These are phyloP conservation scores for Zalophus californianus DNA, from an alignment of 2,797 vertebrate genomes.

Conservation along the genomic window DNA sequence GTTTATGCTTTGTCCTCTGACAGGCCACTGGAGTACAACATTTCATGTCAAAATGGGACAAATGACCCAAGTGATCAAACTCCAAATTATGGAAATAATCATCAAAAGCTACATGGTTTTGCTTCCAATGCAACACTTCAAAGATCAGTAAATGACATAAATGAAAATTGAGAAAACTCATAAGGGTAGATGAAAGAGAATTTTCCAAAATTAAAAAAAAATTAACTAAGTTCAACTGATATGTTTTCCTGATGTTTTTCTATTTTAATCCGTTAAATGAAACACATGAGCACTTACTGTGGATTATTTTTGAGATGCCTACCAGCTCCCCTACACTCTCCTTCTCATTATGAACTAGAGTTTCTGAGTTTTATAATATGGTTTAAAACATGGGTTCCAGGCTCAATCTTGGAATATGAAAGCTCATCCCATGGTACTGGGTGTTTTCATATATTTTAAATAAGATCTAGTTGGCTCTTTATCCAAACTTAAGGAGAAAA, in stretches of 20 bases:
- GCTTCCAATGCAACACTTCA: constrained; percentile 55
- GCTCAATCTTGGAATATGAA: not conserved
- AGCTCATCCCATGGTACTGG: not conserved
- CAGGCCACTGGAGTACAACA: not conserved
- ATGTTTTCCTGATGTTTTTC: constrained; percentile 5
- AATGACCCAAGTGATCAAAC: constrained; percentile 6
- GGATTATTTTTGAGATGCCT: not conserved
- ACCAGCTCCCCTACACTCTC: not conserved
- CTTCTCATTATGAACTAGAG: not conserved
- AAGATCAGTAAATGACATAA: not conserved
- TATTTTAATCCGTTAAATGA: constrained; percentile 35
- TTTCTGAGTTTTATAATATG: not conserved
- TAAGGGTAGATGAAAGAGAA: constrained; percentile 35
- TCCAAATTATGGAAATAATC: constrained; percentile 50
- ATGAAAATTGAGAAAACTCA: constrained; percentile 41
- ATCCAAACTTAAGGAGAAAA: constrained; percentile 35
- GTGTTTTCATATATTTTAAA: constrained; percentile 2
- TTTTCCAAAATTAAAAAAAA: constrained; percentile 35
- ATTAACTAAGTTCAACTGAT: not conserved
- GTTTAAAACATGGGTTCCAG: not conserved
- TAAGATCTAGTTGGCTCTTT: not conserved
- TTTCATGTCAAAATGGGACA: constrained; percentile 3
- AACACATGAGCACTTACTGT: not conserved
- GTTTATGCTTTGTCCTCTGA: not conserved
- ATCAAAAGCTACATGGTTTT: constrained; percentile 29